Base-by-base conservation (phyloP, 1,140 invertebrate species). In the Globodera rostochiensis region DNA sequence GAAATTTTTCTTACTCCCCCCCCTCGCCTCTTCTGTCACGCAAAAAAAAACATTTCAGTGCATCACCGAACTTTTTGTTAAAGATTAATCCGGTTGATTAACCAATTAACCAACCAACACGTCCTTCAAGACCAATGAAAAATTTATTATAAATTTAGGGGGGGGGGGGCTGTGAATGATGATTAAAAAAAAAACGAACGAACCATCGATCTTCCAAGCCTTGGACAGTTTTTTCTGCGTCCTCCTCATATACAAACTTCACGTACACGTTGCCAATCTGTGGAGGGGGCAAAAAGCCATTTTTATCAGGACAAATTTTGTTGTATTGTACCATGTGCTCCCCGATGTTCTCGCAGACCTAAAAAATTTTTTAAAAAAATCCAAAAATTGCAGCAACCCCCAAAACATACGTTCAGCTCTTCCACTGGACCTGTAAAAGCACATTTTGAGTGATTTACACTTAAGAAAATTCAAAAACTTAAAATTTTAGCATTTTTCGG, bases 141-240 rank as follows among this genome's bases (percentile, higher is more conserved):
- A 36, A 36, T 36, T 36, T 36, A 36, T 36, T 2, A 36, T 36
- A 36, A 36, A 36, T 36, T 36, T 36, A n/a, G n/a, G 25, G 25
- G 25, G 25, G 25, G 25, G 25, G 25, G 25, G 25, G n/a, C 25
- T 36, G 50, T 0, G 46, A 64, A 79, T 46, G n/a, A n/a, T n/a
- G n/a, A n/a, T n/a, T n/a, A n/a, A 25, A 25, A 25, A 19, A 15
- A 19, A 45, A 73, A 47, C 11, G 69, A 80, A n/a, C 83, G 60
- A 49, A 87, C 97, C 97, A 99, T 83, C 97, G 93, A 90, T 98
- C 98, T 90, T 98, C 98, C 66, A 99, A 92, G 90, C 98, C 97
- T 87, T 94, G 94, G 0, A 97, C 96, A 25, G 96, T 96, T 88
- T 95, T 95, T 90, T 98, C 97, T 4, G 97, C 97, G 92, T 98